Evolutionary conservation across 2,113 vertebrate species (phyloP), one percentile per base, ranked within the genome.

Genomic region (Peromyscus polionotus): DNA sequence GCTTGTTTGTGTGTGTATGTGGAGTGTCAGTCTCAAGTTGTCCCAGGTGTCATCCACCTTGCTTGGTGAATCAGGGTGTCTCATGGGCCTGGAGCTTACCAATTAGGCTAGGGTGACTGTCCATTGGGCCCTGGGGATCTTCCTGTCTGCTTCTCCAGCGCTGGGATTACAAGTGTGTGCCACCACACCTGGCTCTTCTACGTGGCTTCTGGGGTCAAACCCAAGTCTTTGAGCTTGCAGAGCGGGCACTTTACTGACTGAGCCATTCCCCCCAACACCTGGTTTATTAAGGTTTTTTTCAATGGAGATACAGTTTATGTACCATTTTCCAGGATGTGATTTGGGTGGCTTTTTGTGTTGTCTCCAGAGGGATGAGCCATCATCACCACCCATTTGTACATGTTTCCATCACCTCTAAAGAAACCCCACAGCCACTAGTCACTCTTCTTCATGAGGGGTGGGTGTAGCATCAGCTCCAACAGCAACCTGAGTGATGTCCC

Each of bases 401-500:
- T 10, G 14, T 39, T n/a, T 81, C 36, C 33, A 51, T 72, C 33
- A 16, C 51, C 54, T 10, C 3, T 1, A 59, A 72, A 36, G 16
- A 45, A 61, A 61, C 3, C 5, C 20, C 51, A 20, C 1, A 8
- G 20, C 3, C n/a, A 19, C 22, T 5, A 59, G 26, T 4, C 20
- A 9, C 17, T 67, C 26, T 22, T 36, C 48, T 10, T 12, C 51
- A 36, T 0, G 0, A 45, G 0, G 0, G 65, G 67, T 79, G 20
- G 76, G 13, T 77, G 65, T 4, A n/a, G 22, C 4, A 3, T 36
- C 48, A 6, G 3, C 12, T 5, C 76, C 26, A 13, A 19, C 5
- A 51, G 79, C 1, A 1, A 68, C 65, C 19, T 14, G 3, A 61
- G 11, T 54, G 26, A 0, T 0, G 0, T 0, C 13, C 2, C 76